A percentile compares a stretch with the other conserved stretches of the same genome.
These are phyloP conservation scores for Macrosteles quadrilineatus DNA, from an alignment of 1,140 invertebrate genomes.

Conservation along the genomic window DNA sequence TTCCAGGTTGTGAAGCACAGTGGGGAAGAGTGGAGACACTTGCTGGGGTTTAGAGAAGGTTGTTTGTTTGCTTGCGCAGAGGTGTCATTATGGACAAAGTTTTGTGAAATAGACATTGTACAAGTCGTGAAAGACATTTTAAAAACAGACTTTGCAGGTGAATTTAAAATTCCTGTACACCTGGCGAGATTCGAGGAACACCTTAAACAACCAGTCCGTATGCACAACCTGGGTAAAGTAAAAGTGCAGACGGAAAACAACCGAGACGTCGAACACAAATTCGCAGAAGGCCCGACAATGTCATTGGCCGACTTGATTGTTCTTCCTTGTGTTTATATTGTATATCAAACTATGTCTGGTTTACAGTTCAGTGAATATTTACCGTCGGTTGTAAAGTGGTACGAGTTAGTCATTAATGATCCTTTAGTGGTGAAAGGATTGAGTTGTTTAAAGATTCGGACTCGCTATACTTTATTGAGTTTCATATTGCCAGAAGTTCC, in stretches of 20 bases:
- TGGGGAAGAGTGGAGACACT: slow-evolving; percentile 29
- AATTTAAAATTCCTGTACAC: slow-evolving; percentile 56
- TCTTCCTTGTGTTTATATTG: slow-evolving; percentile 67
- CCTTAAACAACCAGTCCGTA: slow-evolving; percentile 76
- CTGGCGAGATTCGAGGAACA: slow-evolving; percentile 81
- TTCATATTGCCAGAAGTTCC: slow-evolving; percentile 48
- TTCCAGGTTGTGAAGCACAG: slow-evolving; percentile 38
- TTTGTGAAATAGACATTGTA: slow-evolving; percentile 69
- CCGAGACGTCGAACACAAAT: slow-evolving; percentile 62
- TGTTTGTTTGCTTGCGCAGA: slow-evolving; percentile 82
- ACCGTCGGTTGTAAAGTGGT: slow-evolving; percentile 70
- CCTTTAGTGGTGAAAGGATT: slow-evolving; percentile 31
- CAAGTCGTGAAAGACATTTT: slow-evolving; percentile 30
- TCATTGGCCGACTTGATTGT: slow-evolving; percentile 84
- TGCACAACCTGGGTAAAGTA: slow-evolving; percentile 85
- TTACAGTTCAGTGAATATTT: slow-evolving; percentile 55
- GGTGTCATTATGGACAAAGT: slow-evolving; percentile 87
- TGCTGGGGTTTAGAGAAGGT: slow-evolving; percentile 72
- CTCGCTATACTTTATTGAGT: no score
- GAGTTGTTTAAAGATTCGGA: no score
- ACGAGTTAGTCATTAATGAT: slow-evolving; percentile 49
- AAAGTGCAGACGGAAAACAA: slow-evolving; percentile 56
- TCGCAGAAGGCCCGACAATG: slow-evolving; percentile 79
- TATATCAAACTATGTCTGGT: slow-evolving; percentile 55
- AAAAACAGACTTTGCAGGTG: background rate